Percentiles rank a stretch among this genome's conserved stretches.
Conservation (phyloP, 2,113 vertebrate species). For the Oryzias javanicus region DNA sequence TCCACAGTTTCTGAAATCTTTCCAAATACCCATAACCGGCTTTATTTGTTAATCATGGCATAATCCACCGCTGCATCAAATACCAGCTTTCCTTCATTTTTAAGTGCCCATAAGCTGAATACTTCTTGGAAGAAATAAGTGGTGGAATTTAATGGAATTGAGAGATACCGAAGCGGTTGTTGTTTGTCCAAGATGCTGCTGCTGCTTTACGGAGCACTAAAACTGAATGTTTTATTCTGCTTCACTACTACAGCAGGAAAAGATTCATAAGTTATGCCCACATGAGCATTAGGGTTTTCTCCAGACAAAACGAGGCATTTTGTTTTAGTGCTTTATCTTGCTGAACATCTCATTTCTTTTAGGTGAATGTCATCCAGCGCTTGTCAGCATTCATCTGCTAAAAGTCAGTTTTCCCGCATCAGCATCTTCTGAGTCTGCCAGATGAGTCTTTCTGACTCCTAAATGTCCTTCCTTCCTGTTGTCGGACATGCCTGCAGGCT, state of each 20-base stretch:
- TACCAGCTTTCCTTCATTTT: too few species aligned
- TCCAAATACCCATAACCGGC: neutral
- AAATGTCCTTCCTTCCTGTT: constrained; percentile 24
- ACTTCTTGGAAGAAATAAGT: too few species aligned
- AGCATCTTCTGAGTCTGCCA: constrained; percentile 19
- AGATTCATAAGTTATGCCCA: neutral
- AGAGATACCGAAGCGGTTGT: constrained; percentile 1
- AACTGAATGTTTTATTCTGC: neutral
- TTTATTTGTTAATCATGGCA: neutral
- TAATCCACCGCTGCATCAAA: neutral
- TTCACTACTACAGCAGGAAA: neutral
- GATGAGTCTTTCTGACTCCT: constrained; percentile 28
- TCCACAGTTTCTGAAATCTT: neutral
- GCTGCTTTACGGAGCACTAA: neutral
- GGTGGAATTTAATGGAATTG: neutral
- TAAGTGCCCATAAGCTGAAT: too few species aligned
- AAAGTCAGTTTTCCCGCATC: constrained; percentile 20
- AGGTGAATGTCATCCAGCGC: constrained; percentile 16
- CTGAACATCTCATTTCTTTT: constrained; percentile 7
- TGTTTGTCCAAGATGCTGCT: neutral
- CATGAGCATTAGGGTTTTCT: neutral
- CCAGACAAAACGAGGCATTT: neutral
- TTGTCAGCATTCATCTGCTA: neutral
- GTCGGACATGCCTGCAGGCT: constrained; percentile 26
- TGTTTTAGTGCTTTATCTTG: neutral